Evolutionary conservation across 1,140 invertebrate genomes (phyloP).

Genomic region (Thereuonema tuberculata): DNA sequence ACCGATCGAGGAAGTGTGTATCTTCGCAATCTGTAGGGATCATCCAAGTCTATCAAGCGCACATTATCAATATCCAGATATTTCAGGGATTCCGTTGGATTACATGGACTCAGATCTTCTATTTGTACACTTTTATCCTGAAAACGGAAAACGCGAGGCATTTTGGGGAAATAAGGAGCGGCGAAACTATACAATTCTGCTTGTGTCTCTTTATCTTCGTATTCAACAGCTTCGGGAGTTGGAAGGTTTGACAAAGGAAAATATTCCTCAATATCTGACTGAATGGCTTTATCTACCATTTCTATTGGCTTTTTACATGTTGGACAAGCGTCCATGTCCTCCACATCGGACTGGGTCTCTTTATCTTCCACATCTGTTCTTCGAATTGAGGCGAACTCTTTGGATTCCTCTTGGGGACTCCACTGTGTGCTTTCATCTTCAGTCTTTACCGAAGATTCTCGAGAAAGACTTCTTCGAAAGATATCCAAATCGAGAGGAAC

Average conservation of each 20-base stretch:
- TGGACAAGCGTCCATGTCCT: background rate
- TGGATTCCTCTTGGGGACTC: slow-evolving; percentile 4
- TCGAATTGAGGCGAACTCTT: background rate
- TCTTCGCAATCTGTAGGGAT: background rate
- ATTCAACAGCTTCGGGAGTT: background rate
- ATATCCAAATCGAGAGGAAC: background rate
- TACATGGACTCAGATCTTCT: background rate
- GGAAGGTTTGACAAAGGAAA: background rate
- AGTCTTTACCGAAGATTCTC: background rate
- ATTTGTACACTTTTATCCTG: background rate
- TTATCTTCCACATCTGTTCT: background rate
- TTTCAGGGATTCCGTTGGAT: background rate
- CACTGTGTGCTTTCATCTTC: slow-evolving; percentile 4
- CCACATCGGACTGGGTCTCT: background rate
- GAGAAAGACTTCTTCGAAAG: background rate
- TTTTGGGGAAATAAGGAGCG: background rate
- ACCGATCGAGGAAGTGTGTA: slow-evolving; percentile 4
- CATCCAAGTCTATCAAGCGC: background rate
- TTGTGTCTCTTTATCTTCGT: slow-evolving; percentile 1
- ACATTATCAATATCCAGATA: background rate
- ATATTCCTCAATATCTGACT: background rate
- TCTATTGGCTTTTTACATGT: background rate
- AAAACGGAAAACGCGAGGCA: background rate
- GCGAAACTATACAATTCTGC: background rate
- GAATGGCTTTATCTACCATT: background rate